phyloP scores from a whole-genome alignment of 2,888 invertebrate genomes.

The Brachylomia viminalis region DNA sequence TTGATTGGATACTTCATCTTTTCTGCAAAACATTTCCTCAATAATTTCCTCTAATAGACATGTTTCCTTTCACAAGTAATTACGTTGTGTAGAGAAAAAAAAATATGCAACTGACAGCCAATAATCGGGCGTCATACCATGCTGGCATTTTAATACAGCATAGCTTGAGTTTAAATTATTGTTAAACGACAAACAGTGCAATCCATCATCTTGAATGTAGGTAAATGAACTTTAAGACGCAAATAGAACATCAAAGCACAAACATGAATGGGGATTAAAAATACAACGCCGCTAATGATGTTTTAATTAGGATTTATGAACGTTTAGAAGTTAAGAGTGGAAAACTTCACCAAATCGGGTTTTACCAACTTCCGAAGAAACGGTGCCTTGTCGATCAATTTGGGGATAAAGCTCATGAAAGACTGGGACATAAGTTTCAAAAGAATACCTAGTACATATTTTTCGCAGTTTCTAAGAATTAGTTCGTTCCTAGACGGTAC shows the following conservation, averaged over 20 bases:
- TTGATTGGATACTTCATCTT: background rate
- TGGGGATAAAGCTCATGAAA: background rate
- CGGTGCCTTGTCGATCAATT: constrained; percentile 21
- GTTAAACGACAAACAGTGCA: constrained; percentile 57
- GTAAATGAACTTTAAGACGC: constrained; percentile 65
- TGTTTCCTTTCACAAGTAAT: constrained; percentile 46
- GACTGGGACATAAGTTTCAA: background rate
- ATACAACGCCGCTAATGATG: constrained; percentile 62
- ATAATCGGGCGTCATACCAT: constrained; percentile 39
- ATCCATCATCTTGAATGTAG: constrained; percentile 59
- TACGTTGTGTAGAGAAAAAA: constrained; percentile 4
- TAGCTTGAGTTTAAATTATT: constrained; percentile 53
- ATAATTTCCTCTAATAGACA: constrained; percentile 12
- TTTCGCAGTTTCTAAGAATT: no score
- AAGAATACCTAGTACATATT: background rate
- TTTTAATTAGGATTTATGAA: constrained; percentile 68
- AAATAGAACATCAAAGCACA: constrained; percentile 65
- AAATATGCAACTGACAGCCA: constrained; percentile 26
- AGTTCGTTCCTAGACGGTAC: background rate
- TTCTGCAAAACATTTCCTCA: constrained; percentile 1
- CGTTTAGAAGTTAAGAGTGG: constrained; percentile 43
- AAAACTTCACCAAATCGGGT: constrained; percentile 41
- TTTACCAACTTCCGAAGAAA: constrained; percentile 40
- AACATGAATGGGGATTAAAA: constrained; percentile 60
- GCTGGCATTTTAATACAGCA: constrained; percentile 38